Conservation (phyloP, 2,888 invertebrate species). For the Sericinus montela region DNA sequence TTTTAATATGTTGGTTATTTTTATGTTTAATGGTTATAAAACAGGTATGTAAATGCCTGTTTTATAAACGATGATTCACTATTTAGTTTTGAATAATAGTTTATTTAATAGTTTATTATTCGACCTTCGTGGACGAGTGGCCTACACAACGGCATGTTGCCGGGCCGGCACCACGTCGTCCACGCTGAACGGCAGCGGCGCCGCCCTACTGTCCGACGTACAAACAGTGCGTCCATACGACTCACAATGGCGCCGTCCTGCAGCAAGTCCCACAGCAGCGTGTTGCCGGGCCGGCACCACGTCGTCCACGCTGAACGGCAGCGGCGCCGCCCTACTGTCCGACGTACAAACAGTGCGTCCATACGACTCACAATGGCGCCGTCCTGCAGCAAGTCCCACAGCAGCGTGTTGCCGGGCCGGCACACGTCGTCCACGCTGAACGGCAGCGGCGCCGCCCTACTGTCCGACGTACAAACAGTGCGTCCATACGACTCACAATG, state of each 20-base stretch:
- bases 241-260: constrained; percentile 94
- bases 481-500: constrained; percentile 18
- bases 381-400: constrained; percentile 97
- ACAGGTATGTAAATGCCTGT: no score
- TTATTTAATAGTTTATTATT: no score
- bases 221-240: constrained; percentile 23
- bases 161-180: no score
- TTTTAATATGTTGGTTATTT: no score
- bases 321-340: constrained; percentile 32
- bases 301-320: constrained; percentile 81
- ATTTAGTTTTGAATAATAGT: no score
- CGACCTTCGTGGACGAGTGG: no score
- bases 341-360: background rate
- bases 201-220: background rate
- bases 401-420: constrained; percentile 92
- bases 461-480: constrained; percentile 30
- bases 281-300: constrained; percentile 95
- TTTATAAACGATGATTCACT: no score
- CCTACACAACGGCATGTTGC: no score
- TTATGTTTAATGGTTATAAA: no score
- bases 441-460: constrained; percentile 45
- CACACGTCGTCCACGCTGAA: constrained; percentile 88
- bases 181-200: constrained; percentile 66
- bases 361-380: constrained; percentile 86
- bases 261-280: constrained; percentile 94